phyloP scores from a whole-genome alignment of 2,113 vertebrate species.

The Nothocercus julius region DNA sequence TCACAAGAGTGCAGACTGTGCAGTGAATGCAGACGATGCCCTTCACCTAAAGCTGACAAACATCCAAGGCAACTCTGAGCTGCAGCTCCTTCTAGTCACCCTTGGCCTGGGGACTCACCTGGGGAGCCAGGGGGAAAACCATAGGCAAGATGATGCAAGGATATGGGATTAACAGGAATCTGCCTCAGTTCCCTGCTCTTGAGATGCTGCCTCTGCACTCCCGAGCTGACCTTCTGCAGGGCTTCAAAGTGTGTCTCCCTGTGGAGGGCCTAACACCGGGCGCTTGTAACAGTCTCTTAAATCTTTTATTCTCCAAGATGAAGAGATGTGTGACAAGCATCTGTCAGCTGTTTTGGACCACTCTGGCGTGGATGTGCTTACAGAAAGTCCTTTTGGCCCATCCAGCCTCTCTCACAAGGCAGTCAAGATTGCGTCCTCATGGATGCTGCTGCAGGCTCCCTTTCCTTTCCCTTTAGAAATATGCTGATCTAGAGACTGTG shows the following conservation, averaged over 20 bases:
- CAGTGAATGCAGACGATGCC: constrained; percentile 12
- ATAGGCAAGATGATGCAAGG: neutral
- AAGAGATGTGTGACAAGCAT: neutral
- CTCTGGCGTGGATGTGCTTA: neutral
- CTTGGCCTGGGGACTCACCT: neutral
- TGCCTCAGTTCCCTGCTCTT: neutral
- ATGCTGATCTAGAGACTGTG: neutral
- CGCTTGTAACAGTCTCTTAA: constrained; percentile 13
- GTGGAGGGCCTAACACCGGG: neutral
- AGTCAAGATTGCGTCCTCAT: neutral
- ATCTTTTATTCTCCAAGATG: neutral
- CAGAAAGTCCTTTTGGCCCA: neutral
- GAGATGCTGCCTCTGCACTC: neutral
- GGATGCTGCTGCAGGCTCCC: neutral
- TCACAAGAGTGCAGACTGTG: constrained; percentile 9
- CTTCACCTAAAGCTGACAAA: neutral
- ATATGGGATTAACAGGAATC: neutral
- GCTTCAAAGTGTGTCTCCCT: neutral
- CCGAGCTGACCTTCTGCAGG: neutral
- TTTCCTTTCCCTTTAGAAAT: neutral
- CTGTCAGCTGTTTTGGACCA: neutral
- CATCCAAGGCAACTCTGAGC: neutral
- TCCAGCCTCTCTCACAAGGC: neutral
- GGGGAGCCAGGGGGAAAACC: neutral
- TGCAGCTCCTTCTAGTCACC: neutral